phyloP scores from a whole-genome alignment of 1,140 invertebrate species.

The Bilobella aurantiaca region DNA sequence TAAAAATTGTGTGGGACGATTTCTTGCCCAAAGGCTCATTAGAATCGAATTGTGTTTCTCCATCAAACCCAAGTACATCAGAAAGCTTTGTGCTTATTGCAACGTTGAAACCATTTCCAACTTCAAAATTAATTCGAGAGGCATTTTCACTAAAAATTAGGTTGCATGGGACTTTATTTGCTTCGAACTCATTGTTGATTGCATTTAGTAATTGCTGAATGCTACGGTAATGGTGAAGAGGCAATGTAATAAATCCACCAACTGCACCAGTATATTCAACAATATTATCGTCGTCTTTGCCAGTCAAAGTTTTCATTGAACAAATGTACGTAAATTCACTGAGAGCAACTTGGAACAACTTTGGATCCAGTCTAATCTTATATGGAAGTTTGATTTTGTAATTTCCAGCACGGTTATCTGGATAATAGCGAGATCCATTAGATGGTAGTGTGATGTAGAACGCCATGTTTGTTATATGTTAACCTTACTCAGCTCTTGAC shows the following conservation, averaged over 20 bases:
- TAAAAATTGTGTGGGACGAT: background rate
- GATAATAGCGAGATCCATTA: background rate
- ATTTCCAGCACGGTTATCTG: background rate
- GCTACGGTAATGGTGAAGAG: background rate
- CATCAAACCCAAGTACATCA: constrained; percentile 6
- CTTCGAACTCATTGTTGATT: background rate
- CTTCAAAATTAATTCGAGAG: background rate
- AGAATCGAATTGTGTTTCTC: background rate
- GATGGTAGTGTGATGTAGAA: background rate
- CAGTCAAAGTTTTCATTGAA: background rate
- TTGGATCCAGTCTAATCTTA: background rate
- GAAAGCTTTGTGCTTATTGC: constrained; percentile 1
- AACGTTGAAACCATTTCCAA: background rate
- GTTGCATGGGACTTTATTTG: background rate
- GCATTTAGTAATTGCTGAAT: background rate
- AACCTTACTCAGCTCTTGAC: constrained; percentile 11
- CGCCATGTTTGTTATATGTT: background rate
- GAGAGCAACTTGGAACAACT: background rate
- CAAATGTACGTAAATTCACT: background rate
- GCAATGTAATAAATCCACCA: background rate
- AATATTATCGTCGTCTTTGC: background rate
- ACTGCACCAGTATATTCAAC: background rate
- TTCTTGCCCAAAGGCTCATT: background rate
- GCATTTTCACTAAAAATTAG: background rate
- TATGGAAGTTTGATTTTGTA: background rate